phyloP scores from a whole-genome alignment of 1,140 invertebrate species.

The Atta texana region DNA sequence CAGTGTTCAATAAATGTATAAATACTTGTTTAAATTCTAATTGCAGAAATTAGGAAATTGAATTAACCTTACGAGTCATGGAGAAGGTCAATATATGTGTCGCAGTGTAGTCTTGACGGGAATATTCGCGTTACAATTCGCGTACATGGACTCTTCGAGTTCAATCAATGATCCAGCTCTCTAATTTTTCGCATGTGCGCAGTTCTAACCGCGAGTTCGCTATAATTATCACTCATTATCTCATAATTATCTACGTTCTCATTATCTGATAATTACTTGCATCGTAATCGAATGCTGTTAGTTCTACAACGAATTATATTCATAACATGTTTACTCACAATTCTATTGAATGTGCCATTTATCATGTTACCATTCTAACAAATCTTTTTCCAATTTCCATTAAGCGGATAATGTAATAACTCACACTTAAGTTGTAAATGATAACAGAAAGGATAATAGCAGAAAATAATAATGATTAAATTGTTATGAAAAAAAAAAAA shows the following conservation, averaged over 20 bases:
- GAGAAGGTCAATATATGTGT: slow-evolving; percentile 38
- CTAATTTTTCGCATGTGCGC: background rate
- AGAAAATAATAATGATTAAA: slow-evolving; percentile 6
- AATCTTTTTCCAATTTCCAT: background rate
- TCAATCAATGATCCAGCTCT: slow-evolving; percentile 2
- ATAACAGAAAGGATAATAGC: background rate
- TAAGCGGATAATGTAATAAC: background rate
- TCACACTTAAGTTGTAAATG: background rate
- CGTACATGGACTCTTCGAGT: background rate
- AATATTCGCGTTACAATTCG: background rate
- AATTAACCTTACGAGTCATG: slow-evolving; percentile 73
- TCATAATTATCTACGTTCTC: slow-evolving; percentile 1
- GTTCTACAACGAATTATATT: background rate
- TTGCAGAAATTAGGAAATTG: slow-evolving; percentile 79
- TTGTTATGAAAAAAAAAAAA: background rate
- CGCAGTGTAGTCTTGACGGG: background rate
- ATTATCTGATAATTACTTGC: slow-evolving; percentile 15
- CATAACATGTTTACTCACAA: background rate
- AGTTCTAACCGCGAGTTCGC: background rate
- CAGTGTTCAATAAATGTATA: background rate
- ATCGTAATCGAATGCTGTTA: background rate
- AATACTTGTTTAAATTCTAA: slow-evolving; percentile 65
- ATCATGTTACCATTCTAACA: background rate
- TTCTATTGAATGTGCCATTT: background rate
- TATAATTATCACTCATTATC: slow-evolving; percentile 7